phyloP scores from a whole-genome alignment of 2,888 invertebrate species.

The Clivina fossor region DNA sequence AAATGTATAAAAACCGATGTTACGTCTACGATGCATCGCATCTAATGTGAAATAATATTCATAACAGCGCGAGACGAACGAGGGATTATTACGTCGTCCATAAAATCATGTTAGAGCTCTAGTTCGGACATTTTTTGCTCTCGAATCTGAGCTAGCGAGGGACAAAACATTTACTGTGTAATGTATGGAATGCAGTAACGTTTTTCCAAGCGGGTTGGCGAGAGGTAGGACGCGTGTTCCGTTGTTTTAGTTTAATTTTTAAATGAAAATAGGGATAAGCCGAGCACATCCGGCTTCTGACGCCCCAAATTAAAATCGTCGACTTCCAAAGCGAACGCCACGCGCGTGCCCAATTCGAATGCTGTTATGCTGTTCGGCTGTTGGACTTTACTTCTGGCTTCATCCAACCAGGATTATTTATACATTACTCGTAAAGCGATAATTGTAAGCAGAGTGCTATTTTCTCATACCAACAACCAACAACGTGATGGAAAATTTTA shows the following conservation, averaged over 20 bases:
- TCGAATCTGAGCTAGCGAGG: constrained; percentile 24
- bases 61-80: constrained; percentile 19
- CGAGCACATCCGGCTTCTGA: constrained; percentile 4
- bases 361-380: no score
- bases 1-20: no score
- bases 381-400: no score
- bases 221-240: neutral
- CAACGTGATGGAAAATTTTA: no score
- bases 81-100: constrained; percentile 13
- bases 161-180: constrained; percentile 30
- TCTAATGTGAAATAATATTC: constrained; percentile 32
- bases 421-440: no score
- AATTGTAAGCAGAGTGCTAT: no score
- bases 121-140: constrained; percentile 30
- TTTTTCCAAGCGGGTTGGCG: constrained; percentile 10
- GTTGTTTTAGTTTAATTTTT: constrained; percentile 31
- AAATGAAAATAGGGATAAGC: constrained; percentile 28
- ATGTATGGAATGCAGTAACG: constrained; percentile 27
- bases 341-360: no score
- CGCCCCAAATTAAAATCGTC: constrained; percentile 20
- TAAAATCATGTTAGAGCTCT: constrained; percentile 24
- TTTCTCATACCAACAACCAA: no score
- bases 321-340: no score
- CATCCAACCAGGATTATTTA: no score
- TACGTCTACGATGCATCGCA: neutral